Evolutionary conservation across 1,140 invertebrate species (phyloP), one percentile per base, ranked within the genome.

Genomic region (Nasonia longicornis): DNA sequence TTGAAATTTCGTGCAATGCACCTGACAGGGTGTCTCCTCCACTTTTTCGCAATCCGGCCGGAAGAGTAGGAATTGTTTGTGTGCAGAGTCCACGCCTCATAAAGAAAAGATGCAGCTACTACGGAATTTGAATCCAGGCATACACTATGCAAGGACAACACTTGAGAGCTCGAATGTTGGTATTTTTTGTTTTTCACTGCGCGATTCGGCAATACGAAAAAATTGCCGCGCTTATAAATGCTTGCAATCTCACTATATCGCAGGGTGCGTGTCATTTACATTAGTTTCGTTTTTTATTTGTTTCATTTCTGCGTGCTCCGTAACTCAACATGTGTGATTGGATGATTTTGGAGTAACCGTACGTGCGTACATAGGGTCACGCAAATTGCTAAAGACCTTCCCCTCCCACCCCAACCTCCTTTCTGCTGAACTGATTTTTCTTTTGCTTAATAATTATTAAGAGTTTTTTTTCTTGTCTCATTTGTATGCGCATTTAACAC

Each of bases 381-480:
- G 87, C 86, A 88, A 82, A 90, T 87, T 85, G 85, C 86, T 89
- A 89, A 89, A 89, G 84, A 88, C 87, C 85, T 85, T 84, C 85
- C 87, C 85, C 85, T 86, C 86, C 88, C 83, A 84, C 85, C 85
- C 86, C 84, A 84, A 87, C 85, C 84, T 87, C 86, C 87, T 88
- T 87, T 87, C 85, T 85, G 84, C 85, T 88, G 87, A 88, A 89
- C 88, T 88, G 84, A 82, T 79, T 88, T 89, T 90, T 89, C 86
- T 89, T 89, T 90, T 90, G 88, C 89, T 90, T 91, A 90, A 87
- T 87, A 88, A 86, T 90, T 91, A 90, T 90, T 90, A 91, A 90
- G 87, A 89, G 88, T 91, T 91, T 89, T 87, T 87, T 88, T 86
- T 89, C 88, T 87, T 89, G 87, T 89, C 85, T 89, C 87, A 88